Base-by-base conservation (phyloP, 1,140 invertebrate species). In the Euglossa dilemma region DNA sequence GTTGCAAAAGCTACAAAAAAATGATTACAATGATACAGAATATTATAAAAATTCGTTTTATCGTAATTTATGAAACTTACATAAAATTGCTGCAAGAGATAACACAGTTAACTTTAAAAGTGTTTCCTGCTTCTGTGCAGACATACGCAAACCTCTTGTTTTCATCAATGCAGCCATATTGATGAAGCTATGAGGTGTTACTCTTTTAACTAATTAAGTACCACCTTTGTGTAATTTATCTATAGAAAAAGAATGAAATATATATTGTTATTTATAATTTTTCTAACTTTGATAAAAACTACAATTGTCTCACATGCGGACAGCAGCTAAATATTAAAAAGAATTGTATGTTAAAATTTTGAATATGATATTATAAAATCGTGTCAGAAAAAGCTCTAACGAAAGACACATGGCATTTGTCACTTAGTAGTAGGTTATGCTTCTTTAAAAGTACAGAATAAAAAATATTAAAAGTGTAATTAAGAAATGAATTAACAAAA, bases 91-190 rank as follows among this genome's bases (percentile, higher is more conserved):
- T 89, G 98, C 98, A 91, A 98, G 95, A 63, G 98, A 97, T 70
- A 99, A 95, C 93, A 99, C 97, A 79, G 97, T 96, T 91, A 99
- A 95, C 93, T 99, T 99, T 81, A 99, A 95, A 87, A 99, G 96
- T 59, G 98, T 99, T 94, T 99, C 98, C 93, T 99, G 98, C 94
- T 99, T 99, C 89, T 99, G 98, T 36, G 96, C 94, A n/a, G 96
- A 96, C 95, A 96, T 95, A 23, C 93, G 93, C 76, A 94, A 82
- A 67, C 92, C 92, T 87, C 92, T 94, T 36, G 92, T 89, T 87
- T 92, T 94, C 28, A 92, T 61, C 80, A 94, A 91, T 23, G 88
- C 75, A 75, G 85, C 93, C 93, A 94, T 94, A 47, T 88, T 59
- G 64, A 74, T 61, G n/a, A 56, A n/a, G 28, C 45, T 70, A 45